Conservation (phyloP, 2,797 vertebrate species). For the Macropus fuliginosus region DNA sequence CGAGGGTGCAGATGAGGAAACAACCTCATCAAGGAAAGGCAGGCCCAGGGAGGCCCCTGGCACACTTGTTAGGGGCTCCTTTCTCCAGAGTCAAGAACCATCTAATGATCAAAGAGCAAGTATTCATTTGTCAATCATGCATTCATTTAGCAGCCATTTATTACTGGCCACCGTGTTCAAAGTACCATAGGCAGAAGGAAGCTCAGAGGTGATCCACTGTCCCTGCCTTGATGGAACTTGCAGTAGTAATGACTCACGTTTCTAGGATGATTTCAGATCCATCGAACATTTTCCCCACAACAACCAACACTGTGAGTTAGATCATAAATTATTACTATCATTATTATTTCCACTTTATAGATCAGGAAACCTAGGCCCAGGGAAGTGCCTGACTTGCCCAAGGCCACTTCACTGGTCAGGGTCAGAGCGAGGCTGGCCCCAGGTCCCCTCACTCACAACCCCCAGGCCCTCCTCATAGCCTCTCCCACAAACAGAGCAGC, state of each 20-base stretch:
- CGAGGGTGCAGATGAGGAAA: background rate
- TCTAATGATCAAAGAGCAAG: no score
- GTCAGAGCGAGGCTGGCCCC: background rate
- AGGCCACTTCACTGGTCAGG: background rate
- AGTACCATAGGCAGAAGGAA: background rate
- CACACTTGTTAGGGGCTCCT: no score
- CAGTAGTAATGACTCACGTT: background rate
- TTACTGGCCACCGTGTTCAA: background rate
- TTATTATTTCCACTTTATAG: background rate
- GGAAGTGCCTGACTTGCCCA: background rate
- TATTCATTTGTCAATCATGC: background rate
- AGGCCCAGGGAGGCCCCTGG: background rate
- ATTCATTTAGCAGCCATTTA: background rate
- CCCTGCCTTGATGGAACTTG: no score
- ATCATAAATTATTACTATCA: background rate
- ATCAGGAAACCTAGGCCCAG: background rate
- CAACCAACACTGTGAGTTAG: background rate
- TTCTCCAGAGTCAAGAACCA: background rate
- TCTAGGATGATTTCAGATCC: background rate
- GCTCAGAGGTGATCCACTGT: no score
- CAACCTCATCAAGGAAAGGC: background rate
- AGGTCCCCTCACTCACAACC: background rate
- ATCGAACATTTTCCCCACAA: background rate
- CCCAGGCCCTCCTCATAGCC: background rate
- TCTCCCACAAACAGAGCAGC: background rate